These are phyloP conservation scores for Scaeva pyrastri DNA, from an alignment of 2,888 invertebrate genomes.

Conservation along the genomic window DNA sequence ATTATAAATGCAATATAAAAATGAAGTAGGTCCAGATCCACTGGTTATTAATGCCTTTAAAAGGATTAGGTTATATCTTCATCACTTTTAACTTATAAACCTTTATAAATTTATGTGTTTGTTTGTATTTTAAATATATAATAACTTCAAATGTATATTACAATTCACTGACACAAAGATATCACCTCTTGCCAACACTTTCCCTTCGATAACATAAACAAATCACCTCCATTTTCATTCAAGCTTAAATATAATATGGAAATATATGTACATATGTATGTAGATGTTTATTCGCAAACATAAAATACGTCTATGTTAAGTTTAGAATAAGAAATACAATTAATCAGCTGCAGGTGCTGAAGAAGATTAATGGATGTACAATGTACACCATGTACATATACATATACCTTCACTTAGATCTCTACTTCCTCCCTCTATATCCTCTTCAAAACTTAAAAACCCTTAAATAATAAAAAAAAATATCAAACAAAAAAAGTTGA, in stretches of 20 bases:
- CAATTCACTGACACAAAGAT: too few relatives aligned
- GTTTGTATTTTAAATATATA: too few relatives aligned
- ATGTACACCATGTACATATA: background rate
- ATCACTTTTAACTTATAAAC: too few relatives aligned
- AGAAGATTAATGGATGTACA: constrained; percentile 19
- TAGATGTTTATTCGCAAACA: too few relatives aligned
- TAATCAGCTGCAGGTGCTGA: constrained; percentile 48
- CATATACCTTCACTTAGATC: too few relatives aligned
- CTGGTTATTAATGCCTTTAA: too few relatives aligned
- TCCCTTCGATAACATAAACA: background rate
- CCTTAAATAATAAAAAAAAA: background rate
- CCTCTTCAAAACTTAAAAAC: background rate
- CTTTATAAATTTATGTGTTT: too few relatives aligned
- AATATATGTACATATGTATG: background rate
- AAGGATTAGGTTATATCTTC: too few relatives aligned
- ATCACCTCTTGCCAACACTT: too few relatives aligned
- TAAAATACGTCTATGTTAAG: background rate
- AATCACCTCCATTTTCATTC: constrained; percentile 17
- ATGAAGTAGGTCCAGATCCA: too few relatives aligned
- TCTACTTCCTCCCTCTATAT: background rate
- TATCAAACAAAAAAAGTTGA: background rate
- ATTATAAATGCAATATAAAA: too few relatives aligned
- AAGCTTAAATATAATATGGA: constrained; percentile 6
- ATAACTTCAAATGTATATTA: too few relatives aligned
- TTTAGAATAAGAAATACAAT: constrained; percentile 26